Conservation (phyloP, 2,797 vertebrate genomes). For the Hirundo rustica region DNA sequence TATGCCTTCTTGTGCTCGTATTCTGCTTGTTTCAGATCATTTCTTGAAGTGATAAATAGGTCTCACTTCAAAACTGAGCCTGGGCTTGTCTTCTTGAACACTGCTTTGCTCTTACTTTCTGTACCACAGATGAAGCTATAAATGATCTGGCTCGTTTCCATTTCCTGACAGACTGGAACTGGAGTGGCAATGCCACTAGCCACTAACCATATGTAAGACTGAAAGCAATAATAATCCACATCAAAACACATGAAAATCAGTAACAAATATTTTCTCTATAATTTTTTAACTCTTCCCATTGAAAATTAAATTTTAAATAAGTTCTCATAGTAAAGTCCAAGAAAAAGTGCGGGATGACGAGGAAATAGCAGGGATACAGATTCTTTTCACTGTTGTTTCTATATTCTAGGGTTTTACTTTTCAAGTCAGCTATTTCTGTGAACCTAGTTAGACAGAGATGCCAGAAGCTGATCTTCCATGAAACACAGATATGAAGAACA, state of each 20-base stretch:
- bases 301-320: neutral
- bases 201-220: neutral
- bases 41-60: neutral
- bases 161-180: neutral
- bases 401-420: neutral
- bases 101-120: neutral
- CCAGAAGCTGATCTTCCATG: neutral
- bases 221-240: neutral
- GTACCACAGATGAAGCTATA: neutral
- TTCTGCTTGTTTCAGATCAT: neutral
- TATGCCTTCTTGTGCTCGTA: neutral
- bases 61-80: neutral
- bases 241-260: neutral
- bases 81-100: neutral
- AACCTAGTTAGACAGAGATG: neutral
- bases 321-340: neutral
- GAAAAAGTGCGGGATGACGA: neutral
- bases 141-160: constrained; percentile 21
- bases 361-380: neutral
- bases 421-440: neutral
- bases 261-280: neutral
- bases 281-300: neutral
- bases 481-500: neutral
- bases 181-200: neutral
- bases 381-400: neutral